A percentile compares a stretch with the other conserved stretches of the same genome.
These are phyloP conservation scores for Noctua janthina DNA, from an alignment of 2,888 invertebrate species.

Conservation along the genomic window DNA sequence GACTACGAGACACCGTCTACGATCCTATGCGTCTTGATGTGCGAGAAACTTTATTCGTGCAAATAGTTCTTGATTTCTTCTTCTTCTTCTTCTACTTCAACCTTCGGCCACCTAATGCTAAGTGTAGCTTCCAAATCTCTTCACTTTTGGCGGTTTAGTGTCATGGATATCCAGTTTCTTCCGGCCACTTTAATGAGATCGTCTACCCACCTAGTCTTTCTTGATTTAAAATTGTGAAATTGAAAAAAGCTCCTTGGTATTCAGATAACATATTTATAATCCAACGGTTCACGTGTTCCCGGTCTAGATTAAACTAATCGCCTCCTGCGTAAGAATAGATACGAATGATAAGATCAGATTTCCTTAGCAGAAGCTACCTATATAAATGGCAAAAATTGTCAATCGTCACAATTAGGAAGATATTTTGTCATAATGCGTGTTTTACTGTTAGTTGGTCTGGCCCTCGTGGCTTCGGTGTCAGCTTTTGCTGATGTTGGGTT, in stretches of 20 bases:
- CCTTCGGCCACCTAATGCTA: no score
- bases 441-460: conserved; percentile 61
- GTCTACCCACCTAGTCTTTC: background rate
- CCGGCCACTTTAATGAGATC: no score
- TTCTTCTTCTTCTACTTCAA: no score
- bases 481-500: conserved; percentile 63
- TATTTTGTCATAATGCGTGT: conserved; percentile 66
- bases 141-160: no score
- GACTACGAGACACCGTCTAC: background rate
- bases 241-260: background rate
- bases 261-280: conserved; percentile 17
- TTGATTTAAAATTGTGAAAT: background rate
- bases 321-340: conserved; percentile 6
- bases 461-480: conserved; percentile 64
- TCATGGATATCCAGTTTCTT: no score
- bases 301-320: conserved; percentile 39
- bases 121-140: no score
- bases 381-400: conserved; percentile 21
- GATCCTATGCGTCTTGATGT: background rate
- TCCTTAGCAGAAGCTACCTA: conserved; percentile 33
- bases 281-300: background rate
- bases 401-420: conserved; percentile 9
- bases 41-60: conserved; percentile 12
- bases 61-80: background rate
- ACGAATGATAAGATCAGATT: conserved; percentile 47